Conservation (phyloP, 2,113 vertebrate genomes). For the Chloropsis hardwickii region DNA sequence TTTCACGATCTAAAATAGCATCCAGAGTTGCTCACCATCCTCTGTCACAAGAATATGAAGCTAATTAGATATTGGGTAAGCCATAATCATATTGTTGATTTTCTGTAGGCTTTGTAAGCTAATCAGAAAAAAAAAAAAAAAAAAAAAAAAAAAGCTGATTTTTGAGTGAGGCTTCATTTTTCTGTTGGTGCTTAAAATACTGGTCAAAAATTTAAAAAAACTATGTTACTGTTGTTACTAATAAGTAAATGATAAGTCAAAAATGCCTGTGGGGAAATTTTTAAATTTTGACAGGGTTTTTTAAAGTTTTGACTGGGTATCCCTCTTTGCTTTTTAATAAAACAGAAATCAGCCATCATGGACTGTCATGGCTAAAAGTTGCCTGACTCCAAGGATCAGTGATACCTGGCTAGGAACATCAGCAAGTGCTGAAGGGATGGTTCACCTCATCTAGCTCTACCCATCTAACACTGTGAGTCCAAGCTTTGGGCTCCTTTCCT, state of each 20-base stretch:
- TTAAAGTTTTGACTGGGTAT: background rate
- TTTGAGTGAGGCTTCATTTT: background rate
- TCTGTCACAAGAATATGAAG: background rate
- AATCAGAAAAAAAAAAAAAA: background rate
- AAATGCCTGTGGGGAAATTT: background rate
- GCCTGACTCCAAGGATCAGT: background rate
- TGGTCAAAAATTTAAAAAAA: background rate
- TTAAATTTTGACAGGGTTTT: background rate
- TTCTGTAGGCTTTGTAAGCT: background rate
- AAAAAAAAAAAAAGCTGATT: background rate
- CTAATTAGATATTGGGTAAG: background rate
- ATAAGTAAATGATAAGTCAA: background rate
- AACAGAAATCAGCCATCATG: background rate
- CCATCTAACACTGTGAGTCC: background rate
- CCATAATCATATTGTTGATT: background rate
- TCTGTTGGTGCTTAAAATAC: background rate
- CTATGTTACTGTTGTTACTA: background rate
- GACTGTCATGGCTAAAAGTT: background rate
- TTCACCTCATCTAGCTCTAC: background rate
- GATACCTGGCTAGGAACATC: background rate
- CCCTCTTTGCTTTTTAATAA: background rate
- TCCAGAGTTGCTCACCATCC: background rate
- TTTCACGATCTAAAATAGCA: slow-evolving; percentile 15
- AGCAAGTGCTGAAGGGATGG: background rate
- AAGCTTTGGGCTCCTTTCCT: background rate